Evolutionary conservation across 2,888 invertebrate species (phyloP), one percentile per base, ranked within the genome.

Genomic region (Tachina lurida): DNA sequence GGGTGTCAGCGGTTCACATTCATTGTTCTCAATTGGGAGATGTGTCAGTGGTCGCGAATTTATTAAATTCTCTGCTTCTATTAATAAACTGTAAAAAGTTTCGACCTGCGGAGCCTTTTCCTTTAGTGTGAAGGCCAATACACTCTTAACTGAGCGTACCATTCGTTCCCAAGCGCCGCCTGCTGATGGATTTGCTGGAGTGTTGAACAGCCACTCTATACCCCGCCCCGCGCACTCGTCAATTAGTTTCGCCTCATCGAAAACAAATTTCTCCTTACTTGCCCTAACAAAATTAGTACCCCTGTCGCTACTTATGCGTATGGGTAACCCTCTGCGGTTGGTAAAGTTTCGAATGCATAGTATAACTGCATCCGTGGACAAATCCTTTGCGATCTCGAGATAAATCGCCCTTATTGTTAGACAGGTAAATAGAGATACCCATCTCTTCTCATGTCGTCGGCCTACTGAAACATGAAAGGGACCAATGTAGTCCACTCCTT

Each of bases 351-450:
- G 43, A 9, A 86, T 62, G 17, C 79, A 79, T 15, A 82, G 13
- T 56, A 82, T 79, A 3, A 49, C 62, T 1, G 76, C 79, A 65
- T 83, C 80, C 3, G 76, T 71, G n/a, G 80, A 86, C 10, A 83
- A 47, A 54, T 83, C 86, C 17, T 39, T 58, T 2, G 83, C 79
- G 12, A 86, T 56, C 45, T 86, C 86, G 0, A 87, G 31, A n/a
- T 85, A 77, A 10, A 83, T 71, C 5, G 87, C 87, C n/a, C 87
- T 56, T 10, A 68, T 63, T 15, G 83, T 84, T 17, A 87, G 39
- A 31, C 87, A 88, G 0, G 87, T 88, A 62, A 88, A 88, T 13
- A 88, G 22, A 15, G 81, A 75, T 19, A 87, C 78, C 86, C 86
- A 87, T 22, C 86, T 60, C 49, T 88, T 88, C n/a, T 88, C 88